phyloP scores from a whole-genome alignment of 2,113 vertebrate species.

The Lycaon pictus region DNA sequence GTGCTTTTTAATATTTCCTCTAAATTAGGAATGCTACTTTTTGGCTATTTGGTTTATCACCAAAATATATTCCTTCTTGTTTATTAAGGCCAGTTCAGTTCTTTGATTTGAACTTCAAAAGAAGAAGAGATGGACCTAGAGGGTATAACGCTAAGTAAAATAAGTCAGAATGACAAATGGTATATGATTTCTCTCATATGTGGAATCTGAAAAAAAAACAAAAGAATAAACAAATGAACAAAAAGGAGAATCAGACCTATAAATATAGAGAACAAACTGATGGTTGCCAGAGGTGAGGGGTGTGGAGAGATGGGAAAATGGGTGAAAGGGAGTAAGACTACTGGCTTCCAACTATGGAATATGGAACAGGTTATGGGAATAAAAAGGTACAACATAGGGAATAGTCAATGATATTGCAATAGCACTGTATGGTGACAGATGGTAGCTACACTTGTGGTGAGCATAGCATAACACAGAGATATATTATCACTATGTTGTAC shows the following conservation, averaged over 20 bases:
- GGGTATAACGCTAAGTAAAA: not conserved
- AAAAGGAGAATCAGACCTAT: not conserved
- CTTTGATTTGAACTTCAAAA: slow-evolving; percentile 34
- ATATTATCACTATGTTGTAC: not conserved
- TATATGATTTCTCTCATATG: not conserved
- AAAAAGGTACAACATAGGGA: not conserved
- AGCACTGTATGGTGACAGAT: not conserved
- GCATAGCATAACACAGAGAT: not conserved
- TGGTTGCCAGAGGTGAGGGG: not conserved
- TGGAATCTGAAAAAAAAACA: not conserved
- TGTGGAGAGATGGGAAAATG: not conserved
- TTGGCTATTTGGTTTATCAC: not conserved
- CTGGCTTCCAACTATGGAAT: not conserved
- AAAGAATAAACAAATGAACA: not conserved
- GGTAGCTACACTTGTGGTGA: not conserved
- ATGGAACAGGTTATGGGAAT: not conserved
- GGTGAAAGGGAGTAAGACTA: not conserved
- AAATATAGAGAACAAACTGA: not conserved
- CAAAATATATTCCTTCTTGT: slow-evolving; percentile 16
- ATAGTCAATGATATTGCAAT: not conserved
- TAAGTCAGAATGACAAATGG: not conserved
- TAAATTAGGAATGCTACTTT: not conserved
- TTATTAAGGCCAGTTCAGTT: not conserved
- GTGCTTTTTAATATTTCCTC: slow-evolving; percentile 4
- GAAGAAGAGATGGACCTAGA: not conserved